phyloP scores from a whole-genome alignment of 1,140 invertebrate species.

The Apis dorsata region DNA sequence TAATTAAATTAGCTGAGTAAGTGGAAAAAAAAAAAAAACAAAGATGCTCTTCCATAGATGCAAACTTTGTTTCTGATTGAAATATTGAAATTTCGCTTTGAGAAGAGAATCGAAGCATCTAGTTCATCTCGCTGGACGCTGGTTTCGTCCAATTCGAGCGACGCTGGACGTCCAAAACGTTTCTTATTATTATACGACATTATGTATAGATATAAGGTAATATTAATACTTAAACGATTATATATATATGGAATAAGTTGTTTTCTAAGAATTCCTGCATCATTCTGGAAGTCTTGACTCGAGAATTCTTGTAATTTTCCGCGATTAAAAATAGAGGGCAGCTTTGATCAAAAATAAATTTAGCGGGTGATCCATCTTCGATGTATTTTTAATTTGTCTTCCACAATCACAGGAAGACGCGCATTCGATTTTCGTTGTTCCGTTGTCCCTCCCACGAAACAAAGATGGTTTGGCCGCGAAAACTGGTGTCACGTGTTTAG shows the following conservation, averaged over 20 bases:
- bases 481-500: not conserved
- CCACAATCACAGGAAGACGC: not conserved
- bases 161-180: constrained; percentile 64
- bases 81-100: not conserved
- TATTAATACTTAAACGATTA: not conserved
- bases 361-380: not conserved
- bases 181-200: constrained; percentile 27
- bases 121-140: constrained; percentile 50
- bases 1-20: not conserved
- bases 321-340: not conserved
- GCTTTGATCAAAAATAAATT: not conserved
- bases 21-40: no score
- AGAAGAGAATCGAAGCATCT: not conserved
- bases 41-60: not conserved
- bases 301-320: no score
- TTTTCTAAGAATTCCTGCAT: not conserved
- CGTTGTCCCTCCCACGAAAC: not conserved
- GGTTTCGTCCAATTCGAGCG: constrained; percentile 58
- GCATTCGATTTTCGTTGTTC: not conserved
- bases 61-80: not conserved
- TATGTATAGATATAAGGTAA: not conserved
- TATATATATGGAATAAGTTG: not conserved
- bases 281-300: not conserved
- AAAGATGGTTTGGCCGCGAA: not conserved
- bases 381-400: not conserved